phyloP scores from a whole-genome alignment of 1,140 invertebrate genomes.

The Hirudo medicinalis region DNA sequence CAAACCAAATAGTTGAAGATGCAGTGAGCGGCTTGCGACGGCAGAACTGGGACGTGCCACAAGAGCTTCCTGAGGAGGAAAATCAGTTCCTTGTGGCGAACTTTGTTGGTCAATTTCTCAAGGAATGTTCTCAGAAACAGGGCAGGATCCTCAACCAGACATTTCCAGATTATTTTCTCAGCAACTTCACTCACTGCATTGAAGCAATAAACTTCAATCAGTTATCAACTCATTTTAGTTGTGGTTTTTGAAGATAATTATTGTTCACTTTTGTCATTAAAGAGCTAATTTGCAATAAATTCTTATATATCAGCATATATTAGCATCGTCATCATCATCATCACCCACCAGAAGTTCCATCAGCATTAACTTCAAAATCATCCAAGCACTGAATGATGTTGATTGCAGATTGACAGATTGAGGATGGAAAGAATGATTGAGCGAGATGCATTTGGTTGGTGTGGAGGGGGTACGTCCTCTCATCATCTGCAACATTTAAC shows the following conservation, averaged over 20 bases:
- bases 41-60: constrained; percentile 76
- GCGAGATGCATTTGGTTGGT: constrained; percentile 56
- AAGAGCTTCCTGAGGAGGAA: constrained; percentile 79
- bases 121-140: constrained; percentile 88
- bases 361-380: constrained; percentile 83
- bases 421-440: constrained; percentile 88
- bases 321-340: constrained; percentile 3
- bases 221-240: no score
- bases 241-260: not conserved
- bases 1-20: constrained; percentile 88
- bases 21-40: constrained; percentile 94
- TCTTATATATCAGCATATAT: not conserved
- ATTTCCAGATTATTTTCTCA: constrained; percentile 76
- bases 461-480: constrained; percentile 44
- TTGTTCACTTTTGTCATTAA: not conserved
- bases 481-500: constrained; percentile 32
- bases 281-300: no score
- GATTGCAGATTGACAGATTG: constrained; percentile 81
- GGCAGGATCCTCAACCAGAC: constrained; percentile 91
- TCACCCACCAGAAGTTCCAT: constrained; percentile 54
- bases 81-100: constrained; percentile 84
- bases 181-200: constrained; percentile 48
- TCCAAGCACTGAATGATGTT: constrained; percentile 87
- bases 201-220: no score
- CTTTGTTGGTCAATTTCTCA: constrained; percentile 76